Conservation (phyloP, 2,888 invertebrate species). For the Epinotia brunnichana region DNA sequence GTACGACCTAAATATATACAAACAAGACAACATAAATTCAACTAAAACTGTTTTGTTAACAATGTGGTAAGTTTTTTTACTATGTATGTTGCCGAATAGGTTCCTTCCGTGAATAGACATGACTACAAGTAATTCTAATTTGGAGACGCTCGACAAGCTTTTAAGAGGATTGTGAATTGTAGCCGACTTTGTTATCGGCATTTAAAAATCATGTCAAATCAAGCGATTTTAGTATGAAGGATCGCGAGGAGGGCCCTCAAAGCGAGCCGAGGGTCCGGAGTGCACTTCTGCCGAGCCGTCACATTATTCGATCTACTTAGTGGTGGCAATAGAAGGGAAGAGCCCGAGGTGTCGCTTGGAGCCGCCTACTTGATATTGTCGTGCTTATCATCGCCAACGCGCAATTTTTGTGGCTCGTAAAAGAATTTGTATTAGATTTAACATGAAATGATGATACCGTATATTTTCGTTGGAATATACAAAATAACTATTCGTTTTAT, state of each 20-base stretch:
- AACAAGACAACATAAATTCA: background rate
- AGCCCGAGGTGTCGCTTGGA: constrained; percentile 69
- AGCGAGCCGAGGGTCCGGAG: constrained; percentile 67
- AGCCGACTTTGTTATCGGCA: constrained; percentile 67
- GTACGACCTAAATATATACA: background rate
- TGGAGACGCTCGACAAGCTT: constrained; percentile 24
- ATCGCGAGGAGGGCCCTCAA: constrained; percentile 66
- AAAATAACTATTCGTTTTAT: background rate
- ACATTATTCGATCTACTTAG: constrained; percentile 83
- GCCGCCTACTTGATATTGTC: constrained; percentile 64
- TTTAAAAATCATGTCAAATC: constrained; percentile 83
- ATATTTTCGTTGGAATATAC: background rate
- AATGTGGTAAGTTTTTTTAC: background rate
- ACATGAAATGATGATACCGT: background rate
- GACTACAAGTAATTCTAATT: constrained; percentile 14
- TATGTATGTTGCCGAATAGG: too few species aligned
- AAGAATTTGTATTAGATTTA: constrained; percentile 25
- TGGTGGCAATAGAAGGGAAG: constrained; percentile 62
- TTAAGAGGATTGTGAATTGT: constrained; percentile 36
- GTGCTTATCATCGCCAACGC: constrained; percentile 52
- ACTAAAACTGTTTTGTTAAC: background rate
- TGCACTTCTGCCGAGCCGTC: constrained; percentile 71
- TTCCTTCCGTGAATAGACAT: background rate
- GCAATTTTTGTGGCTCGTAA: constrained; percentile 29
- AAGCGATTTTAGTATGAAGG: constrained; percentile 79